Evolutionary conservation across 2,888 invertebrate genomes (phyloP), one percentile per base, ranked within the genome.

Genomic region (Aspidapion aeneum): DNA sequence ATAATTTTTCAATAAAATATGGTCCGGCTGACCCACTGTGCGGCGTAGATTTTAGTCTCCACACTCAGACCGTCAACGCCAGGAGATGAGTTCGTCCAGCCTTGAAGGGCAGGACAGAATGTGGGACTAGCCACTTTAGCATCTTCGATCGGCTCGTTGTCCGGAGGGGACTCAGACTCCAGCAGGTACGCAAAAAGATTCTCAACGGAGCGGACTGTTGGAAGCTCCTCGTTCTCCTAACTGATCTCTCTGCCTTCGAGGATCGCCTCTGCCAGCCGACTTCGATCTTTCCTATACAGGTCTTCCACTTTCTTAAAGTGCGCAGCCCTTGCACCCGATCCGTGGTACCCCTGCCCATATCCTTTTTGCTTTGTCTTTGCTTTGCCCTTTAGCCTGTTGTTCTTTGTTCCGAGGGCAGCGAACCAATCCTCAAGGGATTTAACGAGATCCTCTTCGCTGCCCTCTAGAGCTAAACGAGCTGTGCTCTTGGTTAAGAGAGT

Each of bases 81-180:
- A 1, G 62, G 55, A 1, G 58, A 57, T 5, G 58, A 54, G 55
- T 58, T 58, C 1, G 58, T 1, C 62, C 62, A 62, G 5, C 12
- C 20, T 7, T 17, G 19, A n/a, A 58, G 55, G 49, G 62, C 62
- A 19, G 57, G 57, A 9, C 35, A 22, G 51, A 57, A 52, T 17
- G 57, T 57, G 17, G 18, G 16, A 21, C 5, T 12, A 12, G 35
- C 35, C 35, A 35, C 12, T 35, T 35, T 35, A 35, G 12, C 35
- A 3, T 35, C 35, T 35, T 12, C 12, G 35, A 35, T 35, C 35
- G 35, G 35, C 12, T 35, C 35, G 35, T 35, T 35, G 18, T 61
- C 61, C 1, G 1, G 0, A 1, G 61, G 22, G 5, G 61, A 61
- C 21, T 16, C 18, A 16, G 35, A 35, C 35, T 35, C 35, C 35